These are phyloP conservation scores for Dipodomys merriami DNA, from an alignment of 2,113 vertebrate species.

Conservation along the genomic window DNA sequence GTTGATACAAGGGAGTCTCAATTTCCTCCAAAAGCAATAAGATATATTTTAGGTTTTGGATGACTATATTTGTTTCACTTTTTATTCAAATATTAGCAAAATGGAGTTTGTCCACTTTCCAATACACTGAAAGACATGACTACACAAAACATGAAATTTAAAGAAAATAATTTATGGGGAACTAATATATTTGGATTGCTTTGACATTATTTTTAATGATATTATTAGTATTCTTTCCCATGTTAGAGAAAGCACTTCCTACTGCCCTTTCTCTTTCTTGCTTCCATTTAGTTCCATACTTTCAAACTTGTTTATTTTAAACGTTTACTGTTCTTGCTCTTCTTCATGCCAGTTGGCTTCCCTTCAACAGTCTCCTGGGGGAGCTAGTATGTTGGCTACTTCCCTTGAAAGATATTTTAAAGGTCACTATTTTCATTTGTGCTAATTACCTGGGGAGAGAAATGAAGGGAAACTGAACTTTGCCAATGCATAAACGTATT, in stretches of 20 bases:
- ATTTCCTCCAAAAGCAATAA: conserved; percentile 11
- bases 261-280: background rate
- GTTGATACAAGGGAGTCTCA: conserved; percentile 25
- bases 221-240: background rate
- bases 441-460: conserved; percentile 67
- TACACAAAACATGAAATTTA: conserved; percentile 24
- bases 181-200: background rate
- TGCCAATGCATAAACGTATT: conserved; percentile 60
- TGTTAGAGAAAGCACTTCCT: background rate
- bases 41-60: conserved; percentile 1
- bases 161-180: background rate
- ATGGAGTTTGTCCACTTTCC: background rate
- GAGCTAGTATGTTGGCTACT: background rate
- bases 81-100: conserved; percentile 11
- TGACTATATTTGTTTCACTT: conserved; percentile 28
- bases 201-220: background rate
- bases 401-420: conserved; percentile 61
- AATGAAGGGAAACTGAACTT: conserved; percentile 68
- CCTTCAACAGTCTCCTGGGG: conserved; percentile 18
- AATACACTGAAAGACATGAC: background rate
- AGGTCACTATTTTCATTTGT: conserved; percentile 73
- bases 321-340: background rate
- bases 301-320: background rate
- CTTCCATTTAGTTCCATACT: conserved; percentile 3
- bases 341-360: conserved; percentile 34